phyloP scores from a whole-genome alignment of 1,140 invertebrate genomes.

The Nilaparvata lugens region DNA sequence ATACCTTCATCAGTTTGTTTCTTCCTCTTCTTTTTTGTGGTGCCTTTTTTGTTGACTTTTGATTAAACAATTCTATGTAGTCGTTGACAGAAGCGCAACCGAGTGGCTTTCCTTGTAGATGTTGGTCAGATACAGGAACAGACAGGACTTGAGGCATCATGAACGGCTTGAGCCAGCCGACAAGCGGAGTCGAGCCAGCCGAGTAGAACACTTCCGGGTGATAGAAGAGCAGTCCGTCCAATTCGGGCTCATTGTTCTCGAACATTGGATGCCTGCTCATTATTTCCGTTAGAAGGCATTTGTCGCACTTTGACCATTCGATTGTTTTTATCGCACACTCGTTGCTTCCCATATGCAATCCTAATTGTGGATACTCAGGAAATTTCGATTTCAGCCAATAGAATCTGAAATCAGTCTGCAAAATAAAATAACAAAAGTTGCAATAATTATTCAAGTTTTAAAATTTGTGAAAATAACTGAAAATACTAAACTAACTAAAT shows the following conservation, averaged over 20 bases:
- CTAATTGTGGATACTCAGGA: slow-evolving; percentile 41
- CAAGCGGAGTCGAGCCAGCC: slow-evolving; percentile 68
- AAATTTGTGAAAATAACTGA: too few species aligned
- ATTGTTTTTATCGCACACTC: slow-evolving; percentile 27
- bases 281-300: background rate
- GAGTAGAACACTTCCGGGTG: slow-evolving; percentile 69
- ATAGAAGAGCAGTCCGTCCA: slow-evolving; percentile 77
- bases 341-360: too few species aligned
- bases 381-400: slow-evolving; percentile 65
- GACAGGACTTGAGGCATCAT: slow-evolving; percentile 19
- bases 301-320: background rate
- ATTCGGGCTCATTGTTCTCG: slow-evolving; percentile 14
- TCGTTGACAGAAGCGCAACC: too few species aligned
- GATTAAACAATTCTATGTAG: too few species aligned
- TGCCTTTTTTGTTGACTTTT: too few species aligned
- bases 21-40: too few species aligned
- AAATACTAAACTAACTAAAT: too few species aligned
- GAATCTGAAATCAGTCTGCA: slow-evolving; percentile 63
- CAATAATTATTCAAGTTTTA: too few species aligned
- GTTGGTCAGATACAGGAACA: too few species aligned
- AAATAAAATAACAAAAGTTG: too few species aligned
- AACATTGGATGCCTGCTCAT: background rate
- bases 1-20: too few species aligned
- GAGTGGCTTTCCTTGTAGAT: too few species aligned
- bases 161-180: slow-evolving; percentile 40